phyloP scores from a whole-genome alignment of 2,797 vertebrate species.

The Pelobates cultripes region DNA sequence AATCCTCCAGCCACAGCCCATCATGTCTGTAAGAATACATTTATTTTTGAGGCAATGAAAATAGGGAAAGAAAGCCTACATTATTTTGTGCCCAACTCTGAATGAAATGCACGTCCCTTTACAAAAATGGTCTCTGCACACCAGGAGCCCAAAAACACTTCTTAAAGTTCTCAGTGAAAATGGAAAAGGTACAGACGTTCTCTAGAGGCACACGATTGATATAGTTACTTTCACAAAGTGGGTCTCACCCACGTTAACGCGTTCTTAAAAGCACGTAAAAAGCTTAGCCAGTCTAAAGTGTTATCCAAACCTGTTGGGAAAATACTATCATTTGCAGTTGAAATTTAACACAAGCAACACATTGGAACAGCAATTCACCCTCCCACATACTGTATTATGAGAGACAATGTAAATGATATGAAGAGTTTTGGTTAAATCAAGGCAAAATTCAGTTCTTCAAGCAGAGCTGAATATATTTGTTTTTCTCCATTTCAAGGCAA shows the following conservation, averaged over 20 bases:
- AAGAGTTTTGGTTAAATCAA: slow-evolving; percentile 56
- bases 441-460: slow-evolving; percentile 47
- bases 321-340: slow-evolving; percentile 49
- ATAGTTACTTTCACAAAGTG: slow-evolving; percentile 50
- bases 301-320: slow-evolving; percentile 37
- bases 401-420: slow-evolving; percentile 39
- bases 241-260: not conserved
- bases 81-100: no score
- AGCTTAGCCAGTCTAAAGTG: slow-evolving; percentile 50
- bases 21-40: not conserved
- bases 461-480: slow-evolving; percentile 23
- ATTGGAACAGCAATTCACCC: slow-evolving; percentile 39
- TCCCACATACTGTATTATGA: slow-evolving; percentile 51
- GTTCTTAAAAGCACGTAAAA: slow-evolving; percentile 7
- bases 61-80: no score
- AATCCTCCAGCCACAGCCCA: not conserved
- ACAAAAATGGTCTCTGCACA: slow-evolving; percentile 60
- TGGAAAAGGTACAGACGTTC: slow-evolving; percentile 62
- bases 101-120: slow-evolving; percentile 39
- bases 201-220: slow-evolving; percentile 65
- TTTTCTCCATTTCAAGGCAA: slow-evolving; percentile 55
- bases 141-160: slow-evolving; percentile 48
- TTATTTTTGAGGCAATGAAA: no score
- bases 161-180: slow-evolving; percentile 60
- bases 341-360: slow-evolving; percentile 51